Percentiles rank a stretch among this genome's conserved stretches.
These are phyloP conservation scores for Eupithecia subumbrata DNA, from an alignment of 2,888 invertebrate species.

Conservation along the genomic window DNA sequence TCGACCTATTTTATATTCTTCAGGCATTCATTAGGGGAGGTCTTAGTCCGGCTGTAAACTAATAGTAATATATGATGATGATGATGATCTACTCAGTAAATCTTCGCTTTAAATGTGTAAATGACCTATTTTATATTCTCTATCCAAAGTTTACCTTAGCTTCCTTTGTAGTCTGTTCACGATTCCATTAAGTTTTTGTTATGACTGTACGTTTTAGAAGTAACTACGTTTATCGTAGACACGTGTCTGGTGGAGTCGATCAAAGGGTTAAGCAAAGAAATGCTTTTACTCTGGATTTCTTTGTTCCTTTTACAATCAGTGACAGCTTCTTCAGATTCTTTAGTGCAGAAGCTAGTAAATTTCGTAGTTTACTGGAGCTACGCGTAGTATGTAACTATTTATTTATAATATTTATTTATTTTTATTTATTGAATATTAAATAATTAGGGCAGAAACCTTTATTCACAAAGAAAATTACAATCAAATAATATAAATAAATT, in stretches of 20 bases:
- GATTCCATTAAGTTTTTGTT: slow-evolving; percentile 45
- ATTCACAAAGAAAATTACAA: too few species aligned
- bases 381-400: too few species aligned
- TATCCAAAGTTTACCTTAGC: slow-evolving; percentile 40
- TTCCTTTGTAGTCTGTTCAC: slow-evolving; percentile 41
- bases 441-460: too few species aligned
- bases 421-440: too few species aligned
- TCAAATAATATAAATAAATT: too few species aligned
- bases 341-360: too few species aligned
- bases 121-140: slow-evolving; percentile 4
- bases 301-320: slow-evolving; percentile 9
- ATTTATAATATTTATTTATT: too few species aligned
- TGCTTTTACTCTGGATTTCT: slow-evolving; percentile 19
- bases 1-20: too few species aligned
- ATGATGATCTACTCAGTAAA: background rate
- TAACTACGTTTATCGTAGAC: slow-evolving; percentile 31
- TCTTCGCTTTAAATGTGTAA: background rate
- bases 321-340: background rate
- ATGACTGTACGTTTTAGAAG: slow-evolving; percentile 38
- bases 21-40: too few species aligned
- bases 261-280: slow-evolving; percentile 42
- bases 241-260: slow-evolving; percentile 41
- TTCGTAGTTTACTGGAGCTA: too few species aligned
- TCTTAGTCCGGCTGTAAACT: too few species aligned
- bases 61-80: too few species aligned